phyloP scores from a whole-genome alignment of 2,113 vertebrate species.

The Tragelaphus strepsiceros region DNA sequence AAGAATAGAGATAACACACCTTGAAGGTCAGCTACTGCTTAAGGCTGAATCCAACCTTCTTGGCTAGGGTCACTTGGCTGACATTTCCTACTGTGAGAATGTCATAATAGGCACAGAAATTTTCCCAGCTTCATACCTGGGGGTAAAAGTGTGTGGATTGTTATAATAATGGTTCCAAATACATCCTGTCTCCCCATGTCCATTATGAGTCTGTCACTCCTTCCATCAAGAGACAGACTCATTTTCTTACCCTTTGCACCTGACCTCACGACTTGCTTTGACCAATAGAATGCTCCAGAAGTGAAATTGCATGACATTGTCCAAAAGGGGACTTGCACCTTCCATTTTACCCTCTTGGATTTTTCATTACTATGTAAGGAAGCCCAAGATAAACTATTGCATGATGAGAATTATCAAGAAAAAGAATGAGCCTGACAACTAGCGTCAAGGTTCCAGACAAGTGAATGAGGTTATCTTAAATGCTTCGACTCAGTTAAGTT shows the following conservation, averaged over 20 bases:
- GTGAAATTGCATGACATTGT: background rate
- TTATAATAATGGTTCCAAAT: background rate
- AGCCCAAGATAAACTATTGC: background rate
- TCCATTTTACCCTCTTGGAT: background rate
- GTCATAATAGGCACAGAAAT: background rate
- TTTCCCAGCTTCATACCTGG: background rate
- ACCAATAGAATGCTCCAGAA: background rate
- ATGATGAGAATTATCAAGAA: background rate
- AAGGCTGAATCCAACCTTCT: background rate
- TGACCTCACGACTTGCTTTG: background rate
- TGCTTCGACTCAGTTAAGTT: background rate
- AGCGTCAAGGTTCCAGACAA: background rate
- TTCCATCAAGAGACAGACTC: background rate
- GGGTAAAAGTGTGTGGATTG: no score
- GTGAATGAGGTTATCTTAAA: background rate
- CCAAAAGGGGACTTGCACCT: background rate
- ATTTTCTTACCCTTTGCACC: background rate
- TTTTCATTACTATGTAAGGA: background rate
- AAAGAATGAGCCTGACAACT: background rate
- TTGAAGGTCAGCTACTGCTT: background rate
- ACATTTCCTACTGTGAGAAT: background rate
- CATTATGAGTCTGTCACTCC: background rate
- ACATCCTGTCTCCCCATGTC: background rate
- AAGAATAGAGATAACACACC: background rate
- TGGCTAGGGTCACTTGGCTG: background rate